A percentile compares a stretch with the other conserved stretches of the same genome.
These are phyloP conservation scores for Dasyprocta punctata DNA, from an alignment of 2,113 vertebrate genomes.

Conservation along the genomic window DNA sequence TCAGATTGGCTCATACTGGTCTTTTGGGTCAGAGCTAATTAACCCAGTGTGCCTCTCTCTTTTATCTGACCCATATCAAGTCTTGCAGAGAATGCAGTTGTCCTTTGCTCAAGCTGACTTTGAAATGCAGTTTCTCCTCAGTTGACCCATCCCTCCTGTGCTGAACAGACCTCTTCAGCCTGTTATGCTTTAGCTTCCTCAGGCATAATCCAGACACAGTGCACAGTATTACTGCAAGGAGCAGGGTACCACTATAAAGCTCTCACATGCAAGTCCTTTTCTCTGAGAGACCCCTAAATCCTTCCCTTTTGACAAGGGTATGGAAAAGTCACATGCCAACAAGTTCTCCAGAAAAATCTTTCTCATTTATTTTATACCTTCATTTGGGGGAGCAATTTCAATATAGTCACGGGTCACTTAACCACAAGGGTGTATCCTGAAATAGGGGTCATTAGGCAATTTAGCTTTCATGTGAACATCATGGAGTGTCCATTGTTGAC, in stretches of 20 bases:
- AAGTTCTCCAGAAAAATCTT: not conserved
- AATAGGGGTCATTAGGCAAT: not conserved
- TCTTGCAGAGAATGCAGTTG: not conserved
- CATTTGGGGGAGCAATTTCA: not conserved
- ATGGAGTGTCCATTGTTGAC: not conserved
- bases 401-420: not conserved
- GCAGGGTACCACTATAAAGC: accelerated
- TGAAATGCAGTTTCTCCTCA: not conserved
- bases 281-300: not conserved
- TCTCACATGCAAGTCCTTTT: not conserved
- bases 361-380: not conserved
- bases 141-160: not conserved
- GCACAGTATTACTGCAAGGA: not conserved
- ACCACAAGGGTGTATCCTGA: not conserved
- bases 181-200: not conserved
- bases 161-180: not conserved
- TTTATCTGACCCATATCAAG: not conserved
- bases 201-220: no score
- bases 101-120: not conserved
- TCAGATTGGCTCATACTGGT: not conserved
- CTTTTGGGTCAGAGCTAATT: not conserved
- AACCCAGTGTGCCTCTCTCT: not conserved
- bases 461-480: not conserved
- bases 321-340: not conserved
- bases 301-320: accelerated